These are phyloP conservation scores for Monarcha castaneiventris DNA, from an alignment of 2,113 vertebrate genomes.

Conservation along the genomic window DNA sequence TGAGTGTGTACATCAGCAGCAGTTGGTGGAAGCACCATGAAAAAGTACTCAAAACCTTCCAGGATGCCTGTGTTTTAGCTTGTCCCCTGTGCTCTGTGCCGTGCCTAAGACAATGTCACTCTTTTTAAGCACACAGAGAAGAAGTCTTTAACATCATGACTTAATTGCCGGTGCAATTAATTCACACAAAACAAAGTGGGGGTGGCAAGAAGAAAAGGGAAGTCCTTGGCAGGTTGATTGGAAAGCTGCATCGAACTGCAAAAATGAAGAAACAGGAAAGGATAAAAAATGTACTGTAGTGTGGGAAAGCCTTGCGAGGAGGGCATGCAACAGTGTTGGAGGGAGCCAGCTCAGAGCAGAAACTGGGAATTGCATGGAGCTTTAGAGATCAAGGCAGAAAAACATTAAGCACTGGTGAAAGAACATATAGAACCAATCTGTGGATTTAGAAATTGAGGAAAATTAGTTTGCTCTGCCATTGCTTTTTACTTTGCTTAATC, in stretches of 20 bases:
- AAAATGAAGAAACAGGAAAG: background rate
- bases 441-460: background rate
- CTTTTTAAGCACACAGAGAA: background rate
- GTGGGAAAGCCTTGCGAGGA: background rate
- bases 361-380: background rate
- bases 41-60: background rate
- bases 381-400: background rate
- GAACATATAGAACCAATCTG: background rate
- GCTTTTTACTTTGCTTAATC: background rate
- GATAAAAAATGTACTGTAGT: background rate
- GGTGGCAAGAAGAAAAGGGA: background rate
- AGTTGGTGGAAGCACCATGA: rapidly evolving
- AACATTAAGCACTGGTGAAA: background rate
- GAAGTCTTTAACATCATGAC: background rate
- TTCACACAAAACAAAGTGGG: background rate
- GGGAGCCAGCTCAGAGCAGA: background rate
- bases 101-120: rapidly evolving
- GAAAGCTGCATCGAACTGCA: background rate
- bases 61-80: background rate
- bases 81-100: background rate
- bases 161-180: background rate
- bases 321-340: background rate
- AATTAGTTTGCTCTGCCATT: background rate
- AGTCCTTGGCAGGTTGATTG: background rate
- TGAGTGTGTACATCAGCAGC: rapidly evolving